Evolutionary conservation across 2,113 vertebrate genomes (phyloP), one percentile per base, ranked within the genome.

Genomic region (Thryonomys swinderianus): DNA sequence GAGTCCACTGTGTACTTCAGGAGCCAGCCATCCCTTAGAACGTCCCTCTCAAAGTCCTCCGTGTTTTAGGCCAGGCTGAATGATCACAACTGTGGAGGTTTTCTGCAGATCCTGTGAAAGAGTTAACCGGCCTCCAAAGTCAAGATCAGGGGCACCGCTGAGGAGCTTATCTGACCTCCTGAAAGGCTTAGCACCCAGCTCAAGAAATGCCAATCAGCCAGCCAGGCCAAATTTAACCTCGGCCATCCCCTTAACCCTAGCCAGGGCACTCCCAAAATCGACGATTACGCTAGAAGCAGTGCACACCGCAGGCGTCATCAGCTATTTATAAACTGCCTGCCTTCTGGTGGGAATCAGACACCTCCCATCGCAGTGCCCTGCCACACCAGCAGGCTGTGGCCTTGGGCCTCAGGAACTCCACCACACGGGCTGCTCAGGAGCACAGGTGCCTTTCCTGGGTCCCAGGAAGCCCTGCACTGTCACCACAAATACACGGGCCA

Each of bases 121-220:
- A 90, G 88, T 95, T 93, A 93, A 90, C 69, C 55, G 73, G 92
- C 90, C 90, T 93, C 95, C 76, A 90, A 91, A 96, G 87, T 92
- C 90, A 87, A 97, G 96, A 96, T 90, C 88, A 85, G 95, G 94
- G 95, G 90, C 57, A 1, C 97, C 69, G 25, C 82, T 53, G n/a
- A 37, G 92, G 88, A 97, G 97, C 94, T 97, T 96, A 95, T 96
- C 92, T 88, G 95, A 97, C 95, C 97, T 97, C 97, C 97, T 95
- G 96, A 96, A 97, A 90, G 85, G 95, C 97, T 97, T 97, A 97
- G 92, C 97, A 93, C 96, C 85, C 14, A 3, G 48, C 82, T 85
- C 91, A 93, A 93, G 94, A 96, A 91, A 97, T 95, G 92, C 84
- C 90, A 79, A 85, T 93, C 95, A 59, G 95, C 93, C 92, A 93